Evolutionary conservation across 2,113 vertebrate genomes (phyloP).

Genomic region (Pogonocichla stellata): DNA sequence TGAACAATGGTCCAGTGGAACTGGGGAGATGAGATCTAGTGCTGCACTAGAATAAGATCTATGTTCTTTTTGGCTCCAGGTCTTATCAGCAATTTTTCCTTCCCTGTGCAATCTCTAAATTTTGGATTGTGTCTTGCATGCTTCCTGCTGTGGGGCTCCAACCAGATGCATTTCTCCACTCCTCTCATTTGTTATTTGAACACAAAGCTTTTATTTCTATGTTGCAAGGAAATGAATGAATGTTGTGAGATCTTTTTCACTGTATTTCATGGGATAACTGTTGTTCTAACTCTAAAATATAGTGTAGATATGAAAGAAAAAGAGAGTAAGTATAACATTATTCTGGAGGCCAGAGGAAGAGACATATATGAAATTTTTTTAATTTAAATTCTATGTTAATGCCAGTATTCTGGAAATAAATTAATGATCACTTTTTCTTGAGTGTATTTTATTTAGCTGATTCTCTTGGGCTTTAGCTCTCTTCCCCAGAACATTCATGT

Average conservation of each 20-base stretch:
- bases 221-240: not conserved
- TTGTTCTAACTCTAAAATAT: not conserved
- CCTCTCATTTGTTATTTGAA: not conserved
- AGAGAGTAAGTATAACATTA: not conserved
- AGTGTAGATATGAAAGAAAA: not conserved
- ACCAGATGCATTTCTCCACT: rapidly evolving
- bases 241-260: not conserved
- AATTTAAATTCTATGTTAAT: not conserved
- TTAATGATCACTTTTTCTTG: not conserved
- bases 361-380: not conserved
- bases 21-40: not conserved
- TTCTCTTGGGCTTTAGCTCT: not conserved
- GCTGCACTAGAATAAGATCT: not conserved
- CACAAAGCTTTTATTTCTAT: not conserved
- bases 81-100: not conserved
- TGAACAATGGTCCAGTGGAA: not conserved
- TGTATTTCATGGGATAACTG: not conserved
- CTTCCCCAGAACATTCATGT: not conserved
- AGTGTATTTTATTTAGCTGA: not conserved
- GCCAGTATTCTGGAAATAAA: not conserved
- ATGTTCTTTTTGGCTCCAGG: not conserved
- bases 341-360: not conserved
- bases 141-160: not conserved
- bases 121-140: not conserved
- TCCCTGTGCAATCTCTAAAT: not conserved